Evolutionary conservation across 1,140 invertebrate species (phyloP).

Genomic region (Aphelenchoides besseyi): DNA sequence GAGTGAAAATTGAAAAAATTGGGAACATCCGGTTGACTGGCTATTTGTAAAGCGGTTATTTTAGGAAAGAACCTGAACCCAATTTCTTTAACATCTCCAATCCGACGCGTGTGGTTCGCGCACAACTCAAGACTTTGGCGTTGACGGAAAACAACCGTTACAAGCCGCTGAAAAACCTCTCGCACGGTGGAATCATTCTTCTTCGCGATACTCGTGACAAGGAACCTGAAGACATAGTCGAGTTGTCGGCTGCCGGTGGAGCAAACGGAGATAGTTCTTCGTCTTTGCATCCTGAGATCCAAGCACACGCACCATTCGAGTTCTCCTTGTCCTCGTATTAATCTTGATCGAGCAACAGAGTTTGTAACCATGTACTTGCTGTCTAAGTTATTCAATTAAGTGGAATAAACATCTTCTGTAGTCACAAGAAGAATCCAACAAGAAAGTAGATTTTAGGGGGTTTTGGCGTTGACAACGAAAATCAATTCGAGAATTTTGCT

Average conservation of each 20-base stretch:
- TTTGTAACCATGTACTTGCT: neutral
- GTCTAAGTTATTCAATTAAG: neutral
- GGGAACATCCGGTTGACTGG: neutral
- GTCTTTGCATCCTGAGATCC: conserved; percentile 29
- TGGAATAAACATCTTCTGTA: neutral
- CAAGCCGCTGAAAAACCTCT: conserved; percentile 76
- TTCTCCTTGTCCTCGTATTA: conserved; percentile 22
- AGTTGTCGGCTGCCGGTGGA: conserved; percentile 71
- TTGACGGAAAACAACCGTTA: conserved; percentile 78
- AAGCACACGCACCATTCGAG: conserved; percentile 45
- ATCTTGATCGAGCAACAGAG: no score
- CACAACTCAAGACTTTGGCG: conserved; percentile 82
- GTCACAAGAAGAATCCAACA: no score
- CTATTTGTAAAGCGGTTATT: conserved; percentile 12
- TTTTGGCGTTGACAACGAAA: neutral
- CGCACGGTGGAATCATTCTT: conserved; percentile 89
- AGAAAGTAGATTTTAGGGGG: no score
- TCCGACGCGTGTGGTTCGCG: conserved; percentile 85
- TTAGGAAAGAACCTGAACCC: conserved; percentile 73
- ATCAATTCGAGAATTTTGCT: neutral
- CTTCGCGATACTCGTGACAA: conserved; percentile 75
- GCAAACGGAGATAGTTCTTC: conserved; percentile 21
- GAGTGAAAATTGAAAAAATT: no score
- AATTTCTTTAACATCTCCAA: conserved; percentile 86
- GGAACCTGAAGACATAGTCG: conserved; percentile 81